These are phyloP conservation scores for Calliopsis andreniformis DNA, from an alignment of 1,140 invertebrate genomes.

Conservation along the genomic window DNA sequence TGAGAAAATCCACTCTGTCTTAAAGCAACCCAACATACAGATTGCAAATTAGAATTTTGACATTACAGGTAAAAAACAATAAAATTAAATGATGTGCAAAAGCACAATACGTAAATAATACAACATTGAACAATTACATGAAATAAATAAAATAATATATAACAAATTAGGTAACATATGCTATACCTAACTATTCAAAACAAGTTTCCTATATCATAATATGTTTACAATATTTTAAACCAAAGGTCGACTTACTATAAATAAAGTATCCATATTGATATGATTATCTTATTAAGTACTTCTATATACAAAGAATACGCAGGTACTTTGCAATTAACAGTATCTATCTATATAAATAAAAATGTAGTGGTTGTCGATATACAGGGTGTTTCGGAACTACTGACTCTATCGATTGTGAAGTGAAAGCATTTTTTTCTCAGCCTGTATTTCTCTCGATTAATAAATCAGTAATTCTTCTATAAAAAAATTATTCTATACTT, in stretches of 20 bases:
- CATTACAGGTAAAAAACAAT: neutral
- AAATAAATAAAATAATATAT: neutral
- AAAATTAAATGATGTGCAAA: neutral
- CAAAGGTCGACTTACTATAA: neutral
- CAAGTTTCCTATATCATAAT: slow-evolving; percentile 13
- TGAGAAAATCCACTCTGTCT: too few species aligned
- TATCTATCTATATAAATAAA: slow-evolving; percentile 34
- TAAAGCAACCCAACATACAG: too few species aligned
- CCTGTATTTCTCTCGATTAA: too few species aligned
- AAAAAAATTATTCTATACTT: too few species aligned
- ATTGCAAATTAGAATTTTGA: neutral
- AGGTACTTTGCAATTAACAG: slow-evolving; percentile 53
- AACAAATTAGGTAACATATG: too few species aligned
- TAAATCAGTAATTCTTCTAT: too few species aligned
- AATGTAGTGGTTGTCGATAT: slow-evolving; percentile 14
- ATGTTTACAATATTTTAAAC: slow-evolving; percentile 15
- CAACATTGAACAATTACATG: neutral
- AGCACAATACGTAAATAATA: neutral
- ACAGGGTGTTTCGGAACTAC: too few species aligned
- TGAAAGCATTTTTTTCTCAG: too few species aligned
- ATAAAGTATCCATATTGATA: slow-evolving; percentile 8
- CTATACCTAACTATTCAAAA: too few species aligned
- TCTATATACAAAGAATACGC: slow-evolving; percentile 34
- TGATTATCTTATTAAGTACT: neutral
- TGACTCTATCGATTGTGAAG: too few species aligned